Evolutionary conservation across 2,888 invertebrate species (phyloP), one percentile per base, ranked within the genome.

Genomic region (Prionchulus punctatus): DNA sequence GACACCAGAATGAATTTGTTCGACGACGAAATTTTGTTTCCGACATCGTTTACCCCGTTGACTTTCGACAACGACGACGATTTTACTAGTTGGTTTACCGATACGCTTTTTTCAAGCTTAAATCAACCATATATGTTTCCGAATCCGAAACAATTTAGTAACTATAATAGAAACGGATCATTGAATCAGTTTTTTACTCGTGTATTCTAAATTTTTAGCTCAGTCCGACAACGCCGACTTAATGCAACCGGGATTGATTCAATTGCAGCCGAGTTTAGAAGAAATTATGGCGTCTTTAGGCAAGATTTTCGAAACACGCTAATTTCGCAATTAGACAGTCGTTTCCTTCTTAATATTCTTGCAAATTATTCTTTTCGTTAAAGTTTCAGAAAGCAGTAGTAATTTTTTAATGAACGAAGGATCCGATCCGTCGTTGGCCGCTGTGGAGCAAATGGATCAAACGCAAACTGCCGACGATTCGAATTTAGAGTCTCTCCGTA

Each of bases 231-330:
- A 66, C 56, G 66, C 70, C 3, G 70, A 98, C 76, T 89, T 96
- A 70, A 92, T 98, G 73, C 98, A 98, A 76, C 98, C 98, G 54
- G 92, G 92, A 71, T 80, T 98, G 68, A 86, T 91, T 43, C 91
- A 94, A 55, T 77, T 98, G 59, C 96, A 98, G 75, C 96, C 98
- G 61, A 90, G 65, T 48, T 59, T 70, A 43, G 70, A 70, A 48
- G 70, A 70, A 49, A 70, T 70, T 31, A 70, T 67, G 66, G 57
- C 43, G n/a, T 57, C 51, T 45, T 45, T 59, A 18, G 59, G 59
- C 57, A 45, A 12, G n/a, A n/a, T n/a, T n/a, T n/a, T n/a, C n/a
- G n/a, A n/a, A 36, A 36, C 12, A 36, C 42, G 42, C 42, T 15
- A 18, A 15, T 12, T 36, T 36, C 42, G 42, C 18, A 18, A 12